Evolutionary conservation across 2,797 vertebrate species (phyloP).

Genomic region (Sebastes paucispinis): DNA sequence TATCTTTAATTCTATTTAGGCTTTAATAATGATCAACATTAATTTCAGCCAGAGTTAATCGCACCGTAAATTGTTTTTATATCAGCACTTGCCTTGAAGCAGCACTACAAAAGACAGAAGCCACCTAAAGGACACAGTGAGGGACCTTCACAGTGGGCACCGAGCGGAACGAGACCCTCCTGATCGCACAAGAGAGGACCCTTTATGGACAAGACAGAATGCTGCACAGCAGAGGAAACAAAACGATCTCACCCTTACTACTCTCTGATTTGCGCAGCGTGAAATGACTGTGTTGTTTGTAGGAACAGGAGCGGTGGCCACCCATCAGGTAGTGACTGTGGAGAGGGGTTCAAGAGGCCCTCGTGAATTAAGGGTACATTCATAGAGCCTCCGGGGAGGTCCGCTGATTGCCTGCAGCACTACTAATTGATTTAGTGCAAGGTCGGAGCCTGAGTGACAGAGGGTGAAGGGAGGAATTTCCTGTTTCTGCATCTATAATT

Average conservation of each 20-base stretch:
- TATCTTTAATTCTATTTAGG: background rate
- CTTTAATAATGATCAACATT: background rate
- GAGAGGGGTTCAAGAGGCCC: constrained; percentile 51
- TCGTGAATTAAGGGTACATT: constrained; percentile 69
- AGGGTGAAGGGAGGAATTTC: constrained; percentile 81
- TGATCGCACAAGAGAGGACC: constrained; percentile 31
- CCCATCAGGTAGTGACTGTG: constrained; percentile 63
- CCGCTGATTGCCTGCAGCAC: constrained; percentile 75
- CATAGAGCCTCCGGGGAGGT: constrained; percentile 61
- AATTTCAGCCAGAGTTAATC: constrained; percentile 1
- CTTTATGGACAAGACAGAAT: constrained; percentile 44
- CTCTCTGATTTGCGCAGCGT: constrained; percentile 58
- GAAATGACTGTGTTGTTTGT: constrained; percentile 54
- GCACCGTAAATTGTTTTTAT: background rate
- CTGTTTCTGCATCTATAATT: constrained; percentile 86
- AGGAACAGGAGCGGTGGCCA: constrained; percentile 50
- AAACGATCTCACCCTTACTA: constrained; percentile 30
- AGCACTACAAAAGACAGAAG: constrained; percentile 12
- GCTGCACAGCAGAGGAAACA: constrained; percentile 32
- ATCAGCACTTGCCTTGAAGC: background rate
- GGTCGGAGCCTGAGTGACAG: constrained; percentile 79
- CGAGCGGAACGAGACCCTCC: constrained; percentile 32
- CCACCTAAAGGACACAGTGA: constrained; percentile 17
- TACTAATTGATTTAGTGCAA: constrained; percentile 85
- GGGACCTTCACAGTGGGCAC: constrained; percentile 28